These are phyloP conservation scores for Scelioninae gen. 2 DNA, from an alignment of 2,888 invertebrate genomes.

Conservation along the genomic window DNA sequence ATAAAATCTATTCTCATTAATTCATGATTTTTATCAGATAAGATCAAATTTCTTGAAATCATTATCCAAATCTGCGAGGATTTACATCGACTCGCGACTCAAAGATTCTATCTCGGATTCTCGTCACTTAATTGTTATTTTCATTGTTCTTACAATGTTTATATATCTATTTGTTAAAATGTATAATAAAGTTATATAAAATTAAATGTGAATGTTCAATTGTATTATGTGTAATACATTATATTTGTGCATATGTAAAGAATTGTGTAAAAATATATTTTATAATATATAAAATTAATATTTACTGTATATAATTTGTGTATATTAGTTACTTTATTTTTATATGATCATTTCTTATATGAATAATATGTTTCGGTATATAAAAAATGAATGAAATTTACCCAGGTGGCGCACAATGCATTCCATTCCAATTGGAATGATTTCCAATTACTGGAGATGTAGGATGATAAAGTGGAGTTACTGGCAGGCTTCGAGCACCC, in stretches of 20 bases:
- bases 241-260: too few species aligned
- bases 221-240: too few species aligned
- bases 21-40: conserved; percentile 41
- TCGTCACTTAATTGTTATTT: conserved; percentile 57
- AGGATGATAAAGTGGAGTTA: conserved; percentile 71
- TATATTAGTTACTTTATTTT: too few species aligned
- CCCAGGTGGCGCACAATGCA: conserved; percentile 67
- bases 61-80: conserved; percentile 57
- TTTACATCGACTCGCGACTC: conserved; percentile 60
- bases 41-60: conserved; percentile 53
- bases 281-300: not conserved
- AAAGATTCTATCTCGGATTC: conserved; percentile 56
- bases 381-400: conserved; percentile 35
- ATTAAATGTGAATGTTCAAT: too few species aligned
- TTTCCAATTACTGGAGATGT: conserved; percentile 70
- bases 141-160: too few species aligned
- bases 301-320: too few species aligned
- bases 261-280: too few species aligned
- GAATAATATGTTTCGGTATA: too few species aligned
- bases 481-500: conserved; percentile 72
- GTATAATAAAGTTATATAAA: too few species aligned
- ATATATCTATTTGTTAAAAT: not conserved
- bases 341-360: too few species aligned
- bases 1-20: too few species aligned
- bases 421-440: conserved; percentile 69